Evolutionary conservation across 2,113 vertebrate genomes (phyloP).

Genomic region (Synchiropus splendidus): DNA sequence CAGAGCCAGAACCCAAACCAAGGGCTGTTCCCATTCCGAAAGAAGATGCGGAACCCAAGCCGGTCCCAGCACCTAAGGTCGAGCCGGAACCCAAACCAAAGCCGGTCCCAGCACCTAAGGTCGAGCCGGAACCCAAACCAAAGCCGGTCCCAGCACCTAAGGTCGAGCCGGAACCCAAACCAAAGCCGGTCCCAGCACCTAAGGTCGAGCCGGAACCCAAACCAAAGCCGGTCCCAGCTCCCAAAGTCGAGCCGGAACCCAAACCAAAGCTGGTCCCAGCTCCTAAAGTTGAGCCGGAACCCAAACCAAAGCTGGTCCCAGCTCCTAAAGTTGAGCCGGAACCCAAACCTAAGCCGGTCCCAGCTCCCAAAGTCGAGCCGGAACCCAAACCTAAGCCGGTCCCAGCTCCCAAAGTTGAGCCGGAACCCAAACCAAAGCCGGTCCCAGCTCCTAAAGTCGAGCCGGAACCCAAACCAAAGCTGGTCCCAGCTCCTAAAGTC

Average conservation of each 20-base stretch:
- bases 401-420: slow-evolving; percentile 50
- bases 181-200: slow-evolving; percentile 13
- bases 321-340: slow-evolving; percentile 6
- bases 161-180: too few relatives aligned
- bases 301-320: slow-evolving; percentile 1
- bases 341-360: slow-evolving; percentile 5
- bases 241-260: slow-evolving; percentile 5
- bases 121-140: slow-evolving; percentile 10
- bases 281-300: slow-evolving; percentile 23
- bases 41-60: slow-evolving; percentile 3
- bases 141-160: neutral
- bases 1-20: slow-evolving; percentile 5
- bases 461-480: slow-evolving; percentile 30
- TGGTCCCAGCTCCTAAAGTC: slow-evolving; percentile 10
- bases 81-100: slow-evolving; percentile 28
- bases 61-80: neutral
- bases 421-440: slow-evolving; percentile 1
- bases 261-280: slow-evolving; percentile 24
- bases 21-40: slow-evolving; percentile 5
- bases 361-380: slow-evolving; percentile 13
- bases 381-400: slow-evolving; percentile 33
- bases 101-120: slow-evolving; percentile 13
- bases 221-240: slow-evolving; percentile 7
- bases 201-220: slow-evolving; percentile 11
- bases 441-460: neutral